Evolutionary conservation across 2,113 vertebrate species (phyloP).

Genomic region (Corythoichthys intestinalis): DNA sequence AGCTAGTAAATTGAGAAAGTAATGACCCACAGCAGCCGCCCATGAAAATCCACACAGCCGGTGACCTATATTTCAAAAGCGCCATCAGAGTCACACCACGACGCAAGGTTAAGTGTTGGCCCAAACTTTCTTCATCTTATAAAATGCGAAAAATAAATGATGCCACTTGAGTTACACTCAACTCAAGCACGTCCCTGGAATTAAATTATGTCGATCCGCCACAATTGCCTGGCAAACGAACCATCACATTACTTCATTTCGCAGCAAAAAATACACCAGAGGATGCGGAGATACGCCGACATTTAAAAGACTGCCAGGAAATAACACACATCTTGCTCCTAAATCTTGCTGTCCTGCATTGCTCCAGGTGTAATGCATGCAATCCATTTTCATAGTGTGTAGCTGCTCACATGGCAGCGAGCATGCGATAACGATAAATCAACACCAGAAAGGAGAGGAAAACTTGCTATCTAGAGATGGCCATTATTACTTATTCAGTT

Average conservation of each 20-base stretch:
- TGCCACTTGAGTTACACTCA: slow-evolving; percentile 20
- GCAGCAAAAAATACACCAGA: slow-evolving; percentile 5
- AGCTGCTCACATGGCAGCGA: slow-evolving; percentile 2
- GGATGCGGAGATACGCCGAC: background rate
- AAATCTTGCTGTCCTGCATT: slow-evolving; percentile 5
- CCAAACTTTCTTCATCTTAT: background rate
- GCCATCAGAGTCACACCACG: background rate
- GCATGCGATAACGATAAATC: slow-evolving; percentile 22
- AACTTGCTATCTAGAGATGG: slow-evolving; percentile 7
- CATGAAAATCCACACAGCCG: background rate
- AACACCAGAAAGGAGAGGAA: slow-evolving; percentile 6
- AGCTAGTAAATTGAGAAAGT: background rate
- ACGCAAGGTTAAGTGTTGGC: slow-evolving; percentile 4
- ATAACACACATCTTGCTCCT: background rate
- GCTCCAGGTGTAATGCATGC: slow-evolving; percentile 10
- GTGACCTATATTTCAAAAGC: slow-evolving; percentile 19
- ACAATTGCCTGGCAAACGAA: slow-evolving; percentile 21
- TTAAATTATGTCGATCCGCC: slow-evolving; percentile 20
- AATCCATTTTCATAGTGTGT: slow-evolving; percentile 15
- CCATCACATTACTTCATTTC: slow-evolving; percentile 18
- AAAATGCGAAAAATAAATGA: slow-evolving; percentile 3
- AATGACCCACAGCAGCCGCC: slow-evolving; percentile 1
- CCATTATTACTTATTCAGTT: slow-evolving; percentile 3
- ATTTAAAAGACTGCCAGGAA: background rate
- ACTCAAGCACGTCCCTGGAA: slow-evolving; percentile 4